Percentiles rank a stretch among this genome's conserved stretches.
Conservation (phyloP, 1,140 invertebrate genomes). For the Heterodera schachtii region DNA sequence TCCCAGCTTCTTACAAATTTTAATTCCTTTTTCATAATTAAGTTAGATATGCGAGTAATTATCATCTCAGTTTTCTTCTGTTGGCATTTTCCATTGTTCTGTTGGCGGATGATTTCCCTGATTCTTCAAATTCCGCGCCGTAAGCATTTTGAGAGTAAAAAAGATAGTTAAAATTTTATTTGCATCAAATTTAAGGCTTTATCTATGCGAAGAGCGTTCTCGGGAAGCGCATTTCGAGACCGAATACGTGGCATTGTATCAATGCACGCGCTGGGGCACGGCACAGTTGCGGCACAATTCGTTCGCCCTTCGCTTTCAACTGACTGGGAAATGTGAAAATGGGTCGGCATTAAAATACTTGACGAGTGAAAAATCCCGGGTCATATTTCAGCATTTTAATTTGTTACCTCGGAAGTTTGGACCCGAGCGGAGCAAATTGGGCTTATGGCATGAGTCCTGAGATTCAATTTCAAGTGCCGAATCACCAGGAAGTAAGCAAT, state of each 20-base stretch:
- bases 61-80: too few relatives aligned
- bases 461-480: background rate
- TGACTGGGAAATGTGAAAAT: background rate
- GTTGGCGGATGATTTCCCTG: too few relatives aligned
- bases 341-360: background rate
- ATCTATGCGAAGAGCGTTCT: too few relatives aligned
- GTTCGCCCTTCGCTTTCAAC: background rate
- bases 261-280: background rate
- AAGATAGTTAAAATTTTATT: too few relatives aligned
- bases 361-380: too few relatives aligned
- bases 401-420: background rate
- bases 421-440: background rate
- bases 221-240: background rate
- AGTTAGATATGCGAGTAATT: too few relatives aligned
- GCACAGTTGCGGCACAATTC: background rate
- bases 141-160: too few relatives aligned
- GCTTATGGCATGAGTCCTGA: background rate
- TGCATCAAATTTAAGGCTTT: too few relatives aligned
- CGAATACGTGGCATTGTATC: background rate
- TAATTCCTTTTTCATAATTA: too few relatives aligned
- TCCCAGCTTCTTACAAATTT: too few relatives aligned
- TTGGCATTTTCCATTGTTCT: too few relatives aligned
- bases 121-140: too few relatives aligned
- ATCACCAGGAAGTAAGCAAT: background rate
- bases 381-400: background rate